Base-by-base conservation (phyloP, 2,797 vertebrate genomes). In the Halcyon smyrnensis region DNA sequence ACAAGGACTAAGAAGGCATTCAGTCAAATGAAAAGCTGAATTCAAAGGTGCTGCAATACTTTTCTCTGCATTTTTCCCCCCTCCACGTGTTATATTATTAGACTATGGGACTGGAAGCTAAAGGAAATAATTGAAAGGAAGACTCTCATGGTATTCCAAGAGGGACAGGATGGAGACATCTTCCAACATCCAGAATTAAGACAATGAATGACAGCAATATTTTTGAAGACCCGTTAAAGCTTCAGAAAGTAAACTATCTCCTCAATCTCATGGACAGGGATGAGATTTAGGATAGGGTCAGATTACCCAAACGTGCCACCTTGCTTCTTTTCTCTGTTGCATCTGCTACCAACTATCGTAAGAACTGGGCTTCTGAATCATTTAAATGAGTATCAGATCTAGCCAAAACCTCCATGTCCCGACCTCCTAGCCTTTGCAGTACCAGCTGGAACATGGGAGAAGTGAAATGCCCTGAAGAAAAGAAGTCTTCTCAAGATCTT, bases 101-200 rank as follows among this genome's bases (percentile, higher is more conserved):
- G 68, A 75, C 23, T 27, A 39, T 51, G 45, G 68, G 65, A 81
- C 32, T 90, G 45, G 57, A 77, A 87, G 68, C 68, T 71, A 84
- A 78, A 92, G 41, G 27, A 95, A 96, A 89, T 93, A 95, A 90
- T 82, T 93, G 93, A 94, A 95, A 94, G 87, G 18, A 91, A 93
- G 51, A 34, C 28, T 91, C 64, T 74, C 53, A 30, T 2, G 2
- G 28, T 54, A 87, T 84, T 95, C 39, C 83, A 91, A 37, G 92
- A 88, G 30, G n/a, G 53, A 37, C 60, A 93, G n/a, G 80, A 92
- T 34, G 27, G 80, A 94, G 36, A 76, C 64, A 76, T 18, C 50
- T 70, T 24, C 1, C 41, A 84, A 90, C 30, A 89, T 69, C 46
- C 78, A 80, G 34, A 87, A 92, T 51, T 90, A 68, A 41, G 45